Percentiles rank a stretch among this genome's conserved stretches.
Evolutionary conservation across 2,888 invertebrate species (phyloP).

Genomic region (Thelaira solivaga): DNA sequence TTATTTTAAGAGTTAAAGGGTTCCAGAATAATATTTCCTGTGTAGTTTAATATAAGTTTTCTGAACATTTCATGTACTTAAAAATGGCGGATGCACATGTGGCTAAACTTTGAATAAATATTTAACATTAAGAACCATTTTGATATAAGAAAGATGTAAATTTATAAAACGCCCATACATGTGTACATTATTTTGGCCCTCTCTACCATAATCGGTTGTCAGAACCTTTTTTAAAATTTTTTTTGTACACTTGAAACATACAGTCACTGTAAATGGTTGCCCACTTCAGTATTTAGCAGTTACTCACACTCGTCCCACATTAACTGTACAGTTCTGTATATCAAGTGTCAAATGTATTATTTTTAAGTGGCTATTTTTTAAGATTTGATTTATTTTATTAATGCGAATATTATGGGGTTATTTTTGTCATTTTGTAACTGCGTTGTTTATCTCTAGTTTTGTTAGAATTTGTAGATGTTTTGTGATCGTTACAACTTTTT

Average conservation of each 20-base stretch:
- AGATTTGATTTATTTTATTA: slow-evolving; percentile 2
- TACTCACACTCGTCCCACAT: slow-evolving; percentile 46
- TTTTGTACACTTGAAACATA: no score
- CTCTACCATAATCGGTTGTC: no score
- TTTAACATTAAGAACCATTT: background rate
- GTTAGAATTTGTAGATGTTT: background rate
- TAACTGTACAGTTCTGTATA: slow-evolving; percentile 18
- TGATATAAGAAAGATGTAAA: background rate
- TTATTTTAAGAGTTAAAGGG: no score
- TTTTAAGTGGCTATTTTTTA: slow-evolving; percentile 53
- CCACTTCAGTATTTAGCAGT: slow-evolving; percentile 30
- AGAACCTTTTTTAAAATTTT: no score
- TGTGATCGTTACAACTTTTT: slow-evolving; percentile 12
- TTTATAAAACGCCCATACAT: no score
- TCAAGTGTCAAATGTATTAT: slow-evolving; percentile 52
- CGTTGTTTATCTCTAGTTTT: slow-evolving; percentile 23
- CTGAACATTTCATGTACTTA: no score
- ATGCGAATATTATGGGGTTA: no score
- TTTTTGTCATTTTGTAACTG: slow-evolving; percentile 40
- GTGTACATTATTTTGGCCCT: no score
- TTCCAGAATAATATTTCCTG: no score
- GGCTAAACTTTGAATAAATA: background rate
- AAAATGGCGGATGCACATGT: no score
- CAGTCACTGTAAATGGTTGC: background rate
- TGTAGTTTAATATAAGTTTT: no score